These are phyloP conservation scores for Oophaga pumilio DNA, from an alignment of 2,113 vertebrate species.

Conservation along the genomic window DNA sequence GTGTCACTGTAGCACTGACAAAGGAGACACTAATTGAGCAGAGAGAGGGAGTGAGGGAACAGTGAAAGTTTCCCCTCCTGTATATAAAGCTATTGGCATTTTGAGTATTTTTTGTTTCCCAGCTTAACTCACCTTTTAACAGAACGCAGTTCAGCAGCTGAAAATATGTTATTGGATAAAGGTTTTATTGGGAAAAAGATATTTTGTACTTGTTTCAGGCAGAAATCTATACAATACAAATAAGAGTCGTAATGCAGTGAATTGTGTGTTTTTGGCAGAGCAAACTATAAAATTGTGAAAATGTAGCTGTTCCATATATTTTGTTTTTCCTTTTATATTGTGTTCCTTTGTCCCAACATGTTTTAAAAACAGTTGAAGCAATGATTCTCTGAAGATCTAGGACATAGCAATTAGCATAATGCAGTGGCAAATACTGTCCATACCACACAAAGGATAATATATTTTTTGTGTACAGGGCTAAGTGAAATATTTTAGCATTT, in stretches of 20 bases:
- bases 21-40: conserved; percentile 35
- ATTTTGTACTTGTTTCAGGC: background rate
- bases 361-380: conserved; percentile 6
- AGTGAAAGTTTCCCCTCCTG: conserved; percentile 4
- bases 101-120: conserved; percentile 16
- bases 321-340: background rate
- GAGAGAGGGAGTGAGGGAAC: background rate
- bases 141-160: background rate
- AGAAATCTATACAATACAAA: background rate
- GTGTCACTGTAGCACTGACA: conserved; percentile 52
- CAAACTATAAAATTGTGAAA: background rate
- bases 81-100: conserved; percentile 1
- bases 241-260: background rate
- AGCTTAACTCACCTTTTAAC: conserved; percentile 14
- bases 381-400: background rate
- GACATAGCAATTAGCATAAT: conserved; percentile 4
- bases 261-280: background rate
- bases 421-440: background rate
- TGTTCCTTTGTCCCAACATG: background rate
- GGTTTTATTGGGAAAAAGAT: background rate
- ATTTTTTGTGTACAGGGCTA: background rate
- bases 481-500: background rate
- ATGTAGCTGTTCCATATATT: background rate
- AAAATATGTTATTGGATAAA: background rate
- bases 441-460: background rate